Evolutionary conservation across 1,140 invertebrate genomes (phyloP).

Genomic region (Magallana ariakensis): DNA sequence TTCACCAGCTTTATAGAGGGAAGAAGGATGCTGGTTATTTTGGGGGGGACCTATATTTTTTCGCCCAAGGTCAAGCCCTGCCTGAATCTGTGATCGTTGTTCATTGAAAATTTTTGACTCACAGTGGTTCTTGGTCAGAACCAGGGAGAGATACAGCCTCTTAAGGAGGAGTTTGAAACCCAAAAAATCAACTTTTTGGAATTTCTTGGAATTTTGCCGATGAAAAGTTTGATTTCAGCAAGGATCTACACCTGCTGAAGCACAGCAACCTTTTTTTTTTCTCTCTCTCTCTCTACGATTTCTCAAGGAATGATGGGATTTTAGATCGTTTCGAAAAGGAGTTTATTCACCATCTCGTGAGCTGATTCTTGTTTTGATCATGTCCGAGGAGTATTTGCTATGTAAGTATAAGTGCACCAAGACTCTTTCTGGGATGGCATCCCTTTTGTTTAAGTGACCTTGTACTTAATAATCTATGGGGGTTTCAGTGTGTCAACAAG

Average conservation of each 20-base stretch:
- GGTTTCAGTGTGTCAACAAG: background rate
- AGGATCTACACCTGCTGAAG: constrained; percentile 29
- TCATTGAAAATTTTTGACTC: no score
- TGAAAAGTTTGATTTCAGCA: constrained; percentile 17
- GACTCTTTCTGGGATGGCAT: background rate
- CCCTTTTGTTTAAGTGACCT: background rate
- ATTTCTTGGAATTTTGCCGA: constrained; percentile 38
- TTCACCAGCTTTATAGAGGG: background rate
- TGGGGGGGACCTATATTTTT: background rate
- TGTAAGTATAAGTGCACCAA: background rate
- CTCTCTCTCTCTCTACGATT: no score
- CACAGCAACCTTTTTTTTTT: background rate
- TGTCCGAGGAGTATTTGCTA: constrained; percentile 18
- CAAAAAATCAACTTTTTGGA: background rate
- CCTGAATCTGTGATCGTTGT: background rate
- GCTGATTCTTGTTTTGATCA: background rate
- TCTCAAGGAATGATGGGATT: constrained; percentile 13
- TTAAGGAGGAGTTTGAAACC: no score
- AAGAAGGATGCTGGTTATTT: background rate
- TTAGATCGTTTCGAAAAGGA: constrained; percentile 12
- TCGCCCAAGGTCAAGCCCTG: background rate
- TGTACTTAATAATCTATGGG: background rate
- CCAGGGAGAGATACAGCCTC: no score
- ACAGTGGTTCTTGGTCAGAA: no score
- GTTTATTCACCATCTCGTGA: background rate